phyloP scores from a whole-genome alignment of 2,797 vertebrate genomes.

The Tangara arthus region DNA sequence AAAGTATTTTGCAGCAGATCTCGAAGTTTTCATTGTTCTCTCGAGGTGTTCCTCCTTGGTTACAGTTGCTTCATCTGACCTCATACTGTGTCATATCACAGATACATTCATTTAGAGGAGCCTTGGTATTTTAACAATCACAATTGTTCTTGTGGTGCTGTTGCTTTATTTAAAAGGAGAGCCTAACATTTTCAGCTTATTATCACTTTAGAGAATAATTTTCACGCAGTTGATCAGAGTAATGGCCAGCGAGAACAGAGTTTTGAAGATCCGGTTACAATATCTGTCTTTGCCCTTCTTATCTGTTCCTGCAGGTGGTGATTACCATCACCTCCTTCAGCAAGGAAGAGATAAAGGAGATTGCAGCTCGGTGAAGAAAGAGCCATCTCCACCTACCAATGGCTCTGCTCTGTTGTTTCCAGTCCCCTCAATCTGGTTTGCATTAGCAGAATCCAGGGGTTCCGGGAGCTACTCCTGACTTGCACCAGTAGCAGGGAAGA shows the following conservation, averaged over 20 bases:
- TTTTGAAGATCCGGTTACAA: background rate
- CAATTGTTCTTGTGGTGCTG: background rate
- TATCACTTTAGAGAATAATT: background rate
- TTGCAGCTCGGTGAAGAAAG: background rate
- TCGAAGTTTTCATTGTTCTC: background rate
- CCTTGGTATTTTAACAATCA: background rate
- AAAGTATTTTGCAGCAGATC: background rate
- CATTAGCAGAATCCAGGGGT: background rate
- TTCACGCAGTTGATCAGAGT: background rate
- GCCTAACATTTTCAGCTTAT: background rate
- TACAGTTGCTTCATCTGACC: background rate
- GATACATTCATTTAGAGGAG: background rate
- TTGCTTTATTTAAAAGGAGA: background rate
- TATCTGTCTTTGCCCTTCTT: background rate
- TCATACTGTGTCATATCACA: background rate
- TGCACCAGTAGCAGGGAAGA: background rate
- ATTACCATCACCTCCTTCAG: background rate
- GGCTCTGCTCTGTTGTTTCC: background rate
- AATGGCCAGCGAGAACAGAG: background rate
- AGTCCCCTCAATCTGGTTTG: background rate
- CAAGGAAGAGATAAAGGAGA: constrained; percentile 1
- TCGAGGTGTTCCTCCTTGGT: background rate
- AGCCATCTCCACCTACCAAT: background rate
- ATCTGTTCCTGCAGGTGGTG: constrained; percentile 22
- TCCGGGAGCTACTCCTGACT: background rate